Base-by-base conservation (phyloP, 2,797 vertebrate genomes). In the Heterohyrax brucei region DNA sequence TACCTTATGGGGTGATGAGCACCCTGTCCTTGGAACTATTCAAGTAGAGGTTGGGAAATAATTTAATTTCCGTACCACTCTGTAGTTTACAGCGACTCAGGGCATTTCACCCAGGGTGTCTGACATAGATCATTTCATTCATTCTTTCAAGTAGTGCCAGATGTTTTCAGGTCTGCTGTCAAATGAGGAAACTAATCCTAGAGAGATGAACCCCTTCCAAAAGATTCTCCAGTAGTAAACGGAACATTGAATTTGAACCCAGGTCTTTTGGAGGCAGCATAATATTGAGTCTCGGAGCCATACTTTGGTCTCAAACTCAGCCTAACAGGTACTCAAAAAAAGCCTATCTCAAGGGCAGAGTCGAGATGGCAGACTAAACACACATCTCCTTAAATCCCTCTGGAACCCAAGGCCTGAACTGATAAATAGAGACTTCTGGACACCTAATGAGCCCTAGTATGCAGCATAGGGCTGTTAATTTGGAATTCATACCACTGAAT, bases 191-290 rank as follows among this genome's bases (percentile, higher is more conserved):
- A 48, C 44, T 46, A 62, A 80, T 24, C 39, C 21, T 68, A 33
- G 46, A 75, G 44, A 82, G 72, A 82, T 18, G n/a, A 44, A 8
- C 66, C 33, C 28, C 59, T 86, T 53, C 62, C 53, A 46, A 66
- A 83, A 98, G 98, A 99, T 99, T 99, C 99, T 99, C 99, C 98
- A 98, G 98, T 62, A 96, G 94, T 22, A 85, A 59, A 22, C 7
- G 0, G 26, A 22, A 39, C 22, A 97, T 86, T 95, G 96, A 59
- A 68, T n/a, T 70, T 81, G 30, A 85, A 46, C 50, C 61, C 81
- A 46, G 21, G 76, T 24, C 48, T 62, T 33, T 14, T 30, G n/a
- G 30, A 53, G 73, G 39, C 46, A 50, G 48, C 48, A 44, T 21
- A 87, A 79, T 48, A 48, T 1, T 61, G 66, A 80, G 22, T 30